Evolutionary conservation across 2,888 invertebrate species (phyloP), one percentile per base, ranked within the genome.

Genomic region (Petrolisthes manimaculis): DNA sequence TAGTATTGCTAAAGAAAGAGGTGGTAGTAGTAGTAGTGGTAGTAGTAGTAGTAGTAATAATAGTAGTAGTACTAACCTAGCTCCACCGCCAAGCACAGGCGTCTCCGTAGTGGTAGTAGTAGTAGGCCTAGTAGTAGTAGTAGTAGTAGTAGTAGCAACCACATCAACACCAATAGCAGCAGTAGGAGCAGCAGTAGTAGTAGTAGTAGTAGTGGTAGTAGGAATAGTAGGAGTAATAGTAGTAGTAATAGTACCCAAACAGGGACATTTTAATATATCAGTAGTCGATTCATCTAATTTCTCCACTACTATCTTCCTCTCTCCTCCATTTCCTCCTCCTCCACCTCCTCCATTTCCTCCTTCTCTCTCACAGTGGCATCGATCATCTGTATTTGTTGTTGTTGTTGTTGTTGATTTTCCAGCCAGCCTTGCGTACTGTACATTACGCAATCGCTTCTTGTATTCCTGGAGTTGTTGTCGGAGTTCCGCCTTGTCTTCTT

Each of bases 341-440:
- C 92, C 92, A 91, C 92, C 92, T 92, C 93, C 92, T 80, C 92
- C 91, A 91, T 93, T 93, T 85, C 90, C 92, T 12, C 75, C 56
- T 92, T 92, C 55, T 91, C n/a, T 91, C 14, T 92, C 83, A 51
- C 83, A 92, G 24, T 55, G 37, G 55, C 85, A 54, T 18, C 14
- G 51, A 0, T 53, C 85, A 1, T 37, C 79, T 4, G 8, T 53
- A 14, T 51, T 14, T 8, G n/a, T 9, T 51, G 18, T 78, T 4
- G 77, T 37, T 4, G 37, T 9, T 14, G 61, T 24, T 37, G 82
- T 51, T 3, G 82, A 2, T 8, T 37, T 0, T 14, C 9, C 12
- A n/a, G 21, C 56, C 24, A 8, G 8, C 12, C 53, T 18, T 21
- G 61, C 79, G 4, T 69, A 69, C 79, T 55, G n/a, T 6, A 85